Base-by-base conservation (phyloP, 2,888 invertebrate genomes). In the Euplagia quadripunctaria region DNA sequence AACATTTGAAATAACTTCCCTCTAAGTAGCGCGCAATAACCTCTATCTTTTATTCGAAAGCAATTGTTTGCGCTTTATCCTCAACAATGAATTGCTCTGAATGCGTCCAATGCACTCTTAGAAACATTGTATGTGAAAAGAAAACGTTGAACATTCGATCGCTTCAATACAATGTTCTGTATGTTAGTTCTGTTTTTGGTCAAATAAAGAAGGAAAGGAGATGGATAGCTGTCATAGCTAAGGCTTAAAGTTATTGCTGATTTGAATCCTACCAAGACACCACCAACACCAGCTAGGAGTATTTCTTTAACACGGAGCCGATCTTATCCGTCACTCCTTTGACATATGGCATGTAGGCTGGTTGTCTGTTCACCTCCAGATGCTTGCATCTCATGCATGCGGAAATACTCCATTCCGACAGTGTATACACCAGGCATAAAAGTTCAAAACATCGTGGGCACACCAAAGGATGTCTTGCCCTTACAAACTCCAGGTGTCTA, bases 1-100 rank as follows among this genome's bases (percentile, higher is more conserved):
- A 71, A 31, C 65, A n/a, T 49, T 20, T 43, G 64, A 64, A 64
- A 64, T 55, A 65, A 71, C 58, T 71, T 66, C 46, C 41, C 58
- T 58, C 16, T 58, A 31, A 58, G 58, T 66, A 64, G 43, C 4
- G 58, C 46, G 46, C 66, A 71, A 66, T 71, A 58, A 49, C 46
- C 11, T 61, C 58, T 66, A 46, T 46, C 14, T 52, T 58, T 66
- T 58, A 71, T 66, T 71, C 71, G 31, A 43, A 9, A 42, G 6
- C 58, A 58, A 71, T 66, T 41, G 66, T 49, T 68, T 51, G 71
- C 58, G 63, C 67, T 16, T n/a, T 64, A 12, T n/a, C 14, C 43
- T 43, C 20, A 41, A 43, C 20, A 64, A 72, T 61, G 46, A 55
- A 66, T 51, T 41, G 49, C 49, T 55, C 20, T 64, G 42, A 61